These are phyloP conservation scores for Habroteleia sp. DNA, from an alignment of 2,888 invertebrate species.

Conservation along the genomic window DNA sequence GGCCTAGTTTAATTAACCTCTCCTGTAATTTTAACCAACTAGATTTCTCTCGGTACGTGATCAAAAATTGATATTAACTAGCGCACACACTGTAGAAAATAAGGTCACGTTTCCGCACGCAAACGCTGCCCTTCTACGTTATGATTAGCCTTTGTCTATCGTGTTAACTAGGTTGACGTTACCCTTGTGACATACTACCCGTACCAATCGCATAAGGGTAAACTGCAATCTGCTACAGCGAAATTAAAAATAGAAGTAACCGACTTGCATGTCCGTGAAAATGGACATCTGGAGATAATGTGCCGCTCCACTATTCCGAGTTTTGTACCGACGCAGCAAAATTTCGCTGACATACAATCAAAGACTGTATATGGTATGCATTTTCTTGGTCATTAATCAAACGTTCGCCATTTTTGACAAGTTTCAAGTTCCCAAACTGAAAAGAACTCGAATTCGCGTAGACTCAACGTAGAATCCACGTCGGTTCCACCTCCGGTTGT, in stretches of 20 bases:
- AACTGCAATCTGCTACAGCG: constrained; percentile 83
- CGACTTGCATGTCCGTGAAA: constrained; percentile 86
- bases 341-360: constrained; percentile 87
- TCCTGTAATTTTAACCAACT: too few relatives aligned
- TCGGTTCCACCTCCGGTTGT: too few relatives aligned
- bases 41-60: neutral
- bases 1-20: too few relatives aligned
- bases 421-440: too few relatives aligned
- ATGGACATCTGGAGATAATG: constrained; percentile 87
- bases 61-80: neutral
- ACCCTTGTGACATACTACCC: constrained; percentile 73
- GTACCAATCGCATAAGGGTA: constrained; percentile 68
- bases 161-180: constrained; percentile 71
- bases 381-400: too few relatives aligned
- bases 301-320: constrained; percentile 91
- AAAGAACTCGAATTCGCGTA: too few relatives aligned
- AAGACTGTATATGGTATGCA: constrained; percentile 86
- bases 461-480: too few relatives aligned
- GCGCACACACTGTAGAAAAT: too few relatives aligned
- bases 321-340: constrained; percentile 76
- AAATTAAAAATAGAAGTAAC: constrained; percentile 89
- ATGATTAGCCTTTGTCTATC: constrained; percentile 5
- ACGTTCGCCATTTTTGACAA: too few relatives aligned
- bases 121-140: neutral
- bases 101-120: too few relatives aligned